Evolutionary conservation across 2,888 invertebrate genomes (phyloP), one percentile per base, ranked within the genome.

Genomic region (Sphecodes monilicornis): DNA sequence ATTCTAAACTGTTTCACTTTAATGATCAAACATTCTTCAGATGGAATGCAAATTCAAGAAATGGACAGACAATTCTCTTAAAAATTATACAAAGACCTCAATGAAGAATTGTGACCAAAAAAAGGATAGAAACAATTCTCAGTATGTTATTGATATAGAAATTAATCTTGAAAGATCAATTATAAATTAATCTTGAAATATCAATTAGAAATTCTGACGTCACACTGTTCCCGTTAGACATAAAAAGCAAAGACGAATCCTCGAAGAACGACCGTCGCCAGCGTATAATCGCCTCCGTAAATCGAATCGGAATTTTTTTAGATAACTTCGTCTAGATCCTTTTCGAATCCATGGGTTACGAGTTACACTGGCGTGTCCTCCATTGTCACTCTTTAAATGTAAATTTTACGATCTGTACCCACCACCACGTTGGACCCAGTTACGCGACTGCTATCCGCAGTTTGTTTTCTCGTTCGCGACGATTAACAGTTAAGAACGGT

Each of bases 391-490:
- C 82, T 79, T 87, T 86, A 80, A 86, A 73, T 83, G 81, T 86
- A 84, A 82, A 86, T 87, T 91, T 90, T 87, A 89, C 77, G 78
- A 82, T 88, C 87, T 88, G 74, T 92, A 93, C 93, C 93, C 93
- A 92, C 90, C 93, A 93, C 93, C 93, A 90, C 85, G 89, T 92
- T 91, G 91, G 88, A 89, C 91, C 91, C 91, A 89, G 86, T 91
- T 90, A 91, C 88, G 88, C 88, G 85, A 84, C 85, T 85, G 84
- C 83, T 36, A 43, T 76, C 74, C 69, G 82, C 87, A 80, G 84
- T 79, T 82, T 41, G 39, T 74, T 75, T 29, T 71, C 72, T 66
- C 79, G 75, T 75, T 54, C 71, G 64, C 78, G 84, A 71, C 81
- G 73, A 78, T 86, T 86, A 84, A 87, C 79, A 86, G 87, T 86